Percentiles rank a stretch among this genome's conserved stretches.
Conservation (phyloP, 2,888 invertebrate species). For the Netelia inedita region DNA sequence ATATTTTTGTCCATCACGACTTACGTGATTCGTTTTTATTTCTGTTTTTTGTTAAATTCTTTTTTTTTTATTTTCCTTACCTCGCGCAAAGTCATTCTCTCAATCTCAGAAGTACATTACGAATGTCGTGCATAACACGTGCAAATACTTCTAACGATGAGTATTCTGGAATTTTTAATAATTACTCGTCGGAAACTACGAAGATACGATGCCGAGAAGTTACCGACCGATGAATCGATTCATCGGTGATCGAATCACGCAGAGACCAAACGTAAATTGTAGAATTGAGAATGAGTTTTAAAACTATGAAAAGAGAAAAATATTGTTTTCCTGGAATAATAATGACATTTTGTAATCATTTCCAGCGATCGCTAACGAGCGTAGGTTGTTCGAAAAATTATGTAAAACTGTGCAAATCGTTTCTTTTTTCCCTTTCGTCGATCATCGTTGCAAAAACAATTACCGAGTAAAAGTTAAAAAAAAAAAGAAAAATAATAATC, state of each 20-base stretch:
- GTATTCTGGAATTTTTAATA: constrained; percentile 37
- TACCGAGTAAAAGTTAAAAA: too few species aligned
- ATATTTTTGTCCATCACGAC: constrained; percentile 21
- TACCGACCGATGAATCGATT: constrained; percentile 25
- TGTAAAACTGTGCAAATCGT: not conserved
- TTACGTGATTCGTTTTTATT: constrained; percentile 21
- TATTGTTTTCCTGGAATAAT: constrained; percentile 17
- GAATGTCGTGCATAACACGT: constrained; percentile 1
- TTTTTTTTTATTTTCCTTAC: not conserved
- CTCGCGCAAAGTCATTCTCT: constrained; percentile 10
- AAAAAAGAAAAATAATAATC: too few species aligned
- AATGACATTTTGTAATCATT: constrained; percentile 28
- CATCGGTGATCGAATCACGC: not conserved
- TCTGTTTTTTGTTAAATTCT: too few species aligned
- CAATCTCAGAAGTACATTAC: not conserved
- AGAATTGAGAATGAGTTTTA: not conserved
- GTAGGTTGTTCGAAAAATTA: not conserved
- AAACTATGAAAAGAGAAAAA: constrained; percentile 1
- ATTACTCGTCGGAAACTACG: constrained; percentile 27
- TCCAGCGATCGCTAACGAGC: constrained; percentile 7
- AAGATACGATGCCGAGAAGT: constrained; percentile 20
- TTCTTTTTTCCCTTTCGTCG: not conserved
- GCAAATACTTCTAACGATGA: constrained; percentile 7
- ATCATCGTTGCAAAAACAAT: not conserved
- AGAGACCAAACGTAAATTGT: not conserved